Evolutionary conservation across 2,888 invertebrate genomes (phyloP).

Genomic region (Masnerella sp.): DNA sequence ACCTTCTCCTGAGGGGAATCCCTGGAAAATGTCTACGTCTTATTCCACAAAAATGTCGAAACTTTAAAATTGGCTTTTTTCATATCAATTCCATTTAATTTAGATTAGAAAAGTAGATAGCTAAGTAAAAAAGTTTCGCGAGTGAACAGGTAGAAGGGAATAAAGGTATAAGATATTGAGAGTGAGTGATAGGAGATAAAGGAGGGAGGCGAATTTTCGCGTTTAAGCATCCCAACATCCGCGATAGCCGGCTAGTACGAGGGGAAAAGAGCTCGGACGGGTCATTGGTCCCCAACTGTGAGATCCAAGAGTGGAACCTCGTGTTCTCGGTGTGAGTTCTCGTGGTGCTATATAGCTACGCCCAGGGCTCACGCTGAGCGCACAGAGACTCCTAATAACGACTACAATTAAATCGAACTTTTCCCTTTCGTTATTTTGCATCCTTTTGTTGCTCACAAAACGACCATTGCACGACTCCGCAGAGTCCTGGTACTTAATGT

Average conservation of each 20-base stretch:
- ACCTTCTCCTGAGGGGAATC: no score
- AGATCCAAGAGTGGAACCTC: constrained; percentile 59
- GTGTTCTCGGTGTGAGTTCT: constrained; percentile 56
- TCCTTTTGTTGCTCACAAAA: no score
- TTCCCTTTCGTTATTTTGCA: constrained; percentile 30
- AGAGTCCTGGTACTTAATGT: no score
- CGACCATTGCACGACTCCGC: no score
- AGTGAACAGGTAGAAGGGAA: constrained; percentile 34
- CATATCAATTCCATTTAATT: no score
- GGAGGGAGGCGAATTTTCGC: constrained; percentile 50
- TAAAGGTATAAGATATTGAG: constrained; percentile 15
- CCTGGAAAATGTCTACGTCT: no score
- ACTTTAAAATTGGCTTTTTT: no score
- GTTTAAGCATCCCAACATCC: constrained; percentile 53
- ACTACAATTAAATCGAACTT: constrained; percentile 34
- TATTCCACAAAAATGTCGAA: no score
- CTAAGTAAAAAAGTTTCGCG: no score
- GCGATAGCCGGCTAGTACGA: constrained; percentile 49
- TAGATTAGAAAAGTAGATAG: no score
- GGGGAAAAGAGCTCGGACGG: constrained; percentile 51
- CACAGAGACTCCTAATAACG: constrained; percentile 37
- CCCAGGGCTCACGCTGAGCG: constrained; percentile 47
- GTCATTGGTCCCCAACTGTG: constrained; percentile 60
- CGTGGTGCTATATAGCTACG: constrained; percentile 49
- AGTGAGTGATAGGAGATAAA: constrained; percentile 38